Base-by-base conservation (phyloP, 2,888 invertebrate genomes). In the Malachius bipustulatus region DNA sequence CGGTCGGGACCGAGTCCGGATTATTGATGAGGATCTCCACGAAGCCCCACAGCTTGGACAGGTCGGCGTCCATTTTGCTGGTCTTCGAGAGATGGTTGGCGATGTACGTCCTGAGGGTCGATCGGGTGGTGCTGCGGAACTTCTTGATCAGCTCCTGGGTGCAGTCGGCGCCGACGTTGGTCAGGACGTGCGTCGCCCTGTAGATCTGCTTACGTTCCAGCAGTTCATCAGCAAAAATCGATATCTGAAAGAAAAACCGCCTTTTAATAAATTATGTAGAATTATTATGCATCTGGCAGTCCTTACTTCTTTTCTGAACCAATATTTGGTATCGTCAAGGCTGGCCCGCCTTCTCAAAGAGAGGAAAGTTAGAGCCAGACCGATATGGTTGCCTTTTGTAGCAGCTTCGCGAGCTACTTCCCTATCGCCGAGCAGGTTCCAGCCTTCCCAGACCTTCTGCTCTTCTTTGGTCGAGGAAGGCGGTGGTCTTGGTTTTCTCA, bases 381-480 rank as follows among this genome's bases (percentile, higher is more conserved):
- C 60, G 30, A 77, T 67, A 47, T 75, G 72, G 15, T 70, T 69
- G 11, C 78, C 78, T 54, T 79, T 78, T 2, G 73, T 71, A 16
- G 75, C 77, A 9, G 78, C 74, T 56, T 79, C 78, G 46, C 78
- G 63, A 1, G 73, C 73, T 28, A 78, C 71, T 58, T 78, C 77
- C 50, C 72, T 63, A 16, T 72, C 66, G 26, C 73, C 70, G 46
- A 75, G 70, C 35, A 62, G 66, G 41, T 69, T 68, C 78, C 78
- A 79, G 45, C 73, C 75, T 34, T 66, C 65, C 77, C 77, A 78
- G 46, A 78, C 66, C 8, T 54, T 54, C 10, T 50, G 34, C 12
- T 52, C 44, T 45, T 57, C 59, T 44, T 56, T 57, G 33, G 45
- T 56, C 37, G 60, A 49, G 35, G 47, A 44, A 11, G 48, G 39